A percentile compares a stretch with the other conserved stretches of the same genome.
Evolutionary conservation across 64 coral and sea anemone species (phyloP).

Genomic region (Astreopora myriophthalma): DNA sequence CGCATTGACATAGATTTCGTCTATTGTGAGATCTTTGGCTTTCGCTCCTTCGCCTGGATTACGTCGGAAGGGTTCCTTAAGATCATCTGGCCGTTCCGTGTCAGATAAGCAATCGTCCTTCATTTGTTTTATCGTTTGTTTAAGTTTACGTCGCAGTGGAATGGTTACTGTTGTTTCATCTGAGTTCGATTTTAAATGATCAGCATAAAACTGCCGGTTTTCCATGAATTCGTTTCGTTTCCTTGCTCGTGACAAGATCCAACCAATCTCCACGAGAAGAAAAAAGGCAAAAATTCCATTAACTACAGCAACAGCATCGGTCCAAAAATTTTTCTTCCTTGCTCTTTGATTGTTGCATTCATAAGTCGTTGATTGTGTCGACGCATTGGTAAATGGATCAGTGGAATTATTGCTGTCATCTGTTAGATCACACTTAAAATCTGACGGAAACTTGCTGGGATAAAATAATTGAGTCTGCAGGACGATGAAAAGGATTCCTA

Average conservation of each 20-base stretch:
- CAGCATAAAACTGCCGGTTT: background rate
- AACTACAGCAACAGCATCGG: background rate
- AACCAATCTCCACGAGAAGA: background rate
- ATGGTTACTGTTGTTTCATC: too few species aligned
- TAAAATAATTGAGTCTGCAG: background rate
- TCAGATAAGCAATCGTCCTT: too few species aligned
- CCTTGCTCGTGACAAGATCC: background rate
- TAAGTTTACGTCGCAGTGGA: too few species aligned
- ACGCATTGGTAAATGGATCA: too few species aligned
- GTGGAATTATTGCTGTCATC: too few species aligned
- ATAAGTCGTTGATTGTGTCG: background rate
- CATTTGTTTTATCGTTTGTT: too few species aligned
- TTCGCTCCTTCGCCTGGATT: too few species aligned
- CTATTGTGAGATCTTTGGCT: too few species aligned
- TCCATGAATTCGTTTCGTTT: background rate
- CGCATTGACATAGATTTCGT: too few species aligned
- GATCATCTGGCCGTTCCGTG: too few species aligned
- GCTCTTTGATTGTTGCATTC: background rate
- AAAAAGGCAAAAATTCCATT: background rate
- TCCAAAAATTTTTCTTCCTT: background rate
- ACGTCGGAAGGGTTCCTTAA: too few species aligned
- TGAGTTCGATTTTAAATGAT: background rate
- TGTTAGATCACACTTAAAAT: background rate
- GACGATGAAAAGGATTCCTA: background rate
- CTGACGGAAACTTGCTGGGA: background rate